A percentile compares a stretch with the other conserved stretches of the same genome.
Evolutionary conservation across 2,113 vertebrate genomes (phyloP).

Genomic region (Halichoeres trimaculatus): DNA sequence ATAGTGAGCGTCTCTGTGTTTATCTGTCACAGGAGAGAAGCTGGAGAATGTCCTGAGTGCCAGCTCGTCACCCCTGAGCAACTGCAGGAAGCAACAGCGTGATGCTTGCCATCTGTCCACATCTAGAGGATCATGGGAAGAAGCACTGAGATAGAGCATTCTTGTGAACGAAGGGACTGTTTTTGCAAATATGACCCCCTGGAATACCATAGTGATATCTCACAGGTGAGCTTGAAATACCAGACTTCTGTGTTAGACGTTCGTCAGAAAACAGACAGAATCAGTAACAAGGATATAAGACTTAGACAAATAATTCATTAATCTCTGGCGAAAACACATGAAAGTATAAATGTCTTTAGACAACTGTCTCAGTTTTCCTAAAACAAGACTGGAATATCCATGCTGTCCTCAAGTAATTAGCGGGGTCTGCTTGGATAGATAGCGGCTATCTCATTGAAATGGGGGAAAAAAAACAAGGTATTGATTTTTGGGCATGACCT

Average conservation of each 20-base stretch:
- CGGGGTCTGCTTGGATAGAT: slow-evolving; percentile 49
- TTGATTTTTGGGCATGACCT: slow-evolving; percentile 65
- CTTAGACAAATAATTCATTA: background rate
- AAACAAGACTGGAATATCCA: background rate
- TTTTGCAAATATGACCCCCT: slow-evolving; percentile 41
- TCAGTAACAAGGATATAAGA: slow-evolving; percentile 7
- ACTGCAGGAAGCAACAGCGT: slow-evolving; percentile 42
- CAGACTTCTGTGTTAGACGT: slow-evolving; percentile 51
- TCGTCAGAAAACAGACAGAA: slow-evolving; percentile 46
- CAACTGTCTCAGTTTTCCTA: background rate
- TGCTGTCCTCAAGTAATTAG: slow-evolving; percentile 31
- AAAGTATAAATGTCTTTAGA: too few relatives aligned
- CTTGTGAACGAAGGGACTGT: slow-evolving; percentile 10
- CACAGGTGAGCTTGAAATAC: slow-evolving; percentile 64
- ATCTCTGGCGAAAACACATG: background rate
- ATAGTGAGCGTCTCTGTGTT: slow-evolving; percentile 42
- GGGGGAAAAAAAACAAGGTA: slow-evolving; percentile 38
- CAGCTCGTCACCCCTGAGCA: slow-evolving; percentile 61
- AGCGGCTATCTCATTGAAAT: slow-evolving; percentile 26
- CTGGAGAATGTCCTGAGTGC: slow-evolving; percentile 48
- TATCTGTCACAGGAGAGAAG: slow-evolving; percentile 39
- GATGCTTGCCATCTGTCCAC: slow-evolving; percentile 64
- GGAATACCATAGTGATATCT: slow-evolving; percentile 53
- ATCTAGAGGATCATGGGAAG: slow-evolving; percentile 25
- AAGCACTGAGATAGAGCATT: slow-evolving; percentile 6